Evolutionary conservation across 2,888 invertebrate genomes (phyloP), one percentile per base, ranked within the genome.

Genomic region (Parnassius glacialis): DNA sequence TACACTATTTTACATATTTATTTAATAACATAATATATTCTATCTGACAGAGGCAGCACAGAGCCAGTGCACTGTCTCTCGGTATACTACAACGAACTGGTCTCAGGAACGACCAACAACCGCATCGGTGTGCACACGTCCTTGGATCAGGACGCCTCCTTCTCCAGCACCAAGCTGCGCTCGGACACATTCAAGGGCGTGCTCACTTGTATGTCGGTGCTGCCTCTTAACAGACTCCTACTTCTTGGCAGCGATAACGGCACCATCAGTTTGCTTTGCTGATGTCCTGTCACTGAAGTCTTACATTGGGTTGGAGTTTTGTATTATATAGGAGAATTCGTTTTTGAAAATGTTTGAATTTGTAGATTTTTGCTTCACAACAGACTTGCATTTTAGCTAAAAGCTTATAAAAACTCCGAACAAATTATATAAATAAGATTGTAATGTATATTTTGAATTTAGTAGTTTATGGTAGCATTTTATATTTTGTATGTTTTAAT

Each of bases 161-260:
- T 96, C 85, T 95, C 96, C 1, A 95, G 96, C 67, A 97, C 97
- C 10, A 96, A 96, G 80, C 91, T 99, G 12, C 93, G 97, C 44
- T 95, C 97, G 0, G 98, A 98, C 79, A 95, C 96, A 2, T 97
- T 99, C 81, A 96, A 95, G 76, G 99, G 99, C 9, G 95, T 97
- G 10, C 92, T 99, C 12, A 98, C 98, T 10, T 95, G 97, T 52
- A 95, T 99, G 94, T 94, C 96, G 0, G 94, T 98, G 51, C 87
- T 99, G 70, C 98, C 98, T 2, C 90, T 98, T 7, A 99, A 99
- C 85, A 93, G 97, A 74, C 92, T 98, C 62, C 91, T 99, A 61
- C 90, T 99, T 25, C 90, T 99, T 34, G 99, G 98, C 11, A 96
- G 98, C 51, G 99, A 98, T 79, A 97, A 96, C 74, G 99, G 99